These are phyloP conservation scores for Tokudaia tokunoshimensis DNA, from an alignment of 2,797 vertebrate species.

Conservation along the genomic window DNA sequence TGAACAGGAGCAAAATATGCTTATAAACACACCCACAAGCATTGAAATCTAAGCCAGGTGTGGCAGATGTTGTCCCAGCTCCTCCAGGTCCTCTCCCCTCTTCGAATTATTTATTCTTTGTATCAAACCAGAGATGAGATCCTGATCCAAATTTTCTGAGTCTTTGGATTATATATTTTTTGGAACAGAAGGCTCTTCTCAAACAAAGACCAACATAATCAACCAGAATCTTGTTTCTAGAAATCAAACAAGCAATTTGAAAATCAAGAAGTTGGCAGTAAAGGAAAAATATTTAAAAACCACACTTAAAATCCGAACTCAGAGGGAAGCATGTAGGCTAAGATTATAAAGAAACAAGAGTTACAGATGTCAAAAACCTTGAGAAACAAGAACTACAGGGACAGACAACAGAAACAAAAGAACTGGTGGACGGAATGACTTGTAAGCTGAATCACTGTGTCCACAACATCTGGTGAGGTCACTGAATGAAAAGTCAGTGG, in stretches of 20 bases:
- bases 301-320: neutral
- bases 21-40: neutral
- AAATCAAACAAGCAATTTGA: constrained; percentile 49
- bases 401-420: neutral
- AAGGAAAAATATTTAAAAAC: neutral
- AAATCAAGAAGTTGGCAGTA: neutral
- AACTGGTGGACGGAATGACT: neutral
- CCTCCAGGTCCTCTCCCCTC: neutral
- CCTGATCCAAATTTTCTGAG: neutral
- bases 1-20: neutral
- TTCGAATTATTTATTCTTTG: neutral
- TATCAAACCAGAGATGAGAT: neutral
- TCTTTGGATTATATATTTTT: neutral
- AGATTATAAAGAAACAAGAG: constrained; percentile 2
- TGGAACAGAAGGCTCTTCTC: neutral
- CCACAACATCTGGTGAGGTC: neutral
- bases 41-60: constrained; percentile 6
- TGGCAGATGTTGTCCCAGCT: neutral
- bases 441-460: neutral
- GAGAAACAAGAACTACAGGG: neutral
- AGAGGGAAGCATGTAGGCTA: neutral
- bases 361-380: neutral
- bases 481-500: neutral
- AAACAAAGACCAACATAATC: constrained; percentile 5
- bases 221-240: constrained; percentile 28